A percentile compares a stretch with the other conserved stretches of the same genome.
These are phyloP conservation scores for Akabosia matsudoensis DNA, from an alignment of 1,140 invertebrate species.

Conservation along the genomic window DNA sequence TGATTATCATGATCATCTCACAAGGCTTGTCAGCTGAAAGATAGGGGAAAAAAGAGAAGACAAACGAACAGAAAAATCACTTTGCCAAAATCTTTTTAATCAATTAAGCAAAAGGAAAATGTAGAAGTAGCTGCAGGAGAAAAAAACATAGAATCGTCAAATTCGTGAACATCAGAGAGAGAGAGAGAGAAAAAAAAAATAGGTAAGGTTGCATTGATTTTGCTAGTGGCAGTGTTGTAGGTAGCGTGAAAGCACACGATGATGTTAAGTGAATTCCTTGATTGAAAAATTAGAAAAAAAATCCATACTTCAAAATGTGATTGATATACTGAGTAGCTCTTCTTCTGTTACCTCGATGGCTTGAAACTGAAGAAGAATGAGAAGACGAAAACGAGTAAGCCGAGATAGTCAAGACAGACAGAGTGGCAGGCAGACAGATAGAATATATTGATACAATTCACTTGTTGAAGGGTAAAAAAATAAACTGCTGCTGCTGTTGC, in stretches of 20 bases:
- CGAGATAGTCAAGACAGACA: not conserved
- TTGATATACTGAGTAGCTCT: slow-evolving; percentile 23
- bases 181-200: too few species aligned
- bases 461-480: slow-evolving; percentile 13
- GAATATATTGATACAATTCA: slow-evolving; percentile 16
- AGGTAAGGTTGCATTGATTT: not conserved
- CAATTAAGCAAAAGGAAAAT: slow-evolving; percentile 11
- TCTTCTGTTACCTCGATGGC: not conserved
- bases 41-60: too few species aligned
- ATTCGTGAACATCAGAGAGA: not conserved
- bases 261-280: slow-evolving; percentile 9
- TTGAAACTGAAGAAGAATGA: not conserved
- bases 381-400: not conserved
- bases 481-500: not conserved
- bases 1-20: not conserved
- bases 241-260: not conserved
- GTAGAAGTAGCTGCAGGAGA: not conserved
- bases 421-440: not conserved
- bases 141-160: too few species aligned
- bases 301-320: slow-evolving; percentile 19
- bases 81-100: slow-evolving; percentile 19
- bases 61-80: not conserved
- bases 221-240: slow-evolving; percentile 11
- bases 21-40: slow-evolving; percentile 9
- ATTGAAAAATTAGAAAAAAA: slow-evolving; percentile 23